Percentiles rank a stretch among this genome's conserved stretches.
Conservation (phyloP, 2,797 vertebrate genomes). For the Podarcis siculus region DNA sequence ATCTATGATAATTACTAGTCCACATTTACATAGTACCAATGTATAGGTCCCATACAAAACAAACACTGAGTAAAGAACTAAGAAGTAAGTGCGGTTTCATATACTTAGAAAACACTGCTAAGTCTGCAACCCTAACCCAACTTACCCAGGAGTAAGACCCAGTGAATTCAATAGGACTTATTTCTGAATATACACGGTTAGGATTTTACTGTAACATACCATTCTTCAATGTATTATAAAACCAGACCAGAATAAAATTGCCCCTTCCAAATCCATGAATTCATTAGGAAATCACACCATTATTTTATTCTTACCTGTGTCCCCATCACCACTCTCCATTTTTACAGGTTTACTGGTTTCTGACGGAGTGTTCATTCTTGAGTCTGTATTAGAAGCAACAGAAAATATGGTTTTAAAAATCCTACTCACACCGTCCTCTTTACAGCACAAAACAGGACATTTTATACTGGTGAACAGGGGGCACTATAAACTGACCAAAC, state of each 20-base stretch:
- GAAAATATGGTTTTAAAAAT: neutral
- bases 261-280: slow-evolving; percentile 5
- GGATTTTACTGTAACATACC: no score
- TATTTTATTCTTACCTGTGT: slow-evolving; percentile 85
- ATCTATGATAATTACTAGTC: neutral
- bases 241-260: neutral
- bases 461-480: neutral
- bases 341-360: slow-evolving; percentile 92
- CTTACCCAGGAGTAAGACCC: no score
- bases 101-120: neutral
- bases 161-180: no score
- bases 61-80: neutral
- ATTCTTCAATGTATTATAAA: neutral
- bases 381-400: slow-evolving; percentile 87
- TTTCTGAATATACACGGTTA: no score
- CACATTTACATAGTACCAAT: neutral
- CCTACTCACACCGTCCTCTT: neutral
- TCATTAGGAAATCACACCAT: neutral
- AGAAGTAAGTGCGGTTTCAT: neutral
- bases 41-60: neutral
- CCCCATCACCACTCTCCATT: slow-evolving; percentile 92
- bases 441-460: slow-evolving; percentile 7
- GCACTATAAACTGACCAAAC: neutral
- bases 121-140: neutral
- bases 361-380: slow-evolving; percentile 98